Percentiles rank a stretch among this genome's conserved stretches.
These are phyloP conservation scores for Holcopasites calliopsidis DNA, from an alignment of 1,140 invertebrate genomes.

Conservation along the genomic window DNA sequence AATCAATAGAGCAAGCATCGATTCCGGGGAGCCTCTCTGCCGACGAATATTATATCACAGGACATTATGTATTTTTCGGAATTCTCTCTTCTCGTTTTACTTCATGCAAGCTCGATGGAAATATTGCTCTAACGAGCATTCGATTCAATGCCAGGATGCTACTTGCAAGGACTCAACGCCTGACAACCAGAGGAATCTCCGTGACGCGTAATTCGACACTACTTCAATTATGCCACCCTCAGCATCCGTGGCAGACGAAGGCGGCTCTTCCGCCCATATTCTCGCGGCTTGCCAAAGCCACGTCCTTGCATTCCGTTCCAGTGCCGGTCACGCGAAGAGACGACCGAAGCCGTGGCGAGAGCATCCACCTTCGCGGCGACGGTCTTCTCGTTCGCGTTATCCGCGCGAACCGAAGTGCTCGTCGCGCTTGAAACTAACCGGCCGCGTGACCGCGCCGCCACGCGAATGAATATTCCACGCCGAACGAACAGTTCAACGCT, in stretches of 20 bases:
- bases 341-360: background rate
- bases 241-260: conserved; percentile 39
- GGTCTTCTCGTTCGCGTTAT: too few relatives aligned
- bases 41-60: too few relatives aligned
- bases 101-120: too few relatives aligned
- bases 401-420: background rate
- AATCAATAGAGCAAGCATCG: too few relatives aligned
- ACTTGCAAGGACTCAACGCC: too few relatives aligned
- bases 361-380: background rate
- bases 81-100: too few relatives aligned
- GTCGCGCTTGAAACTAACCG: conserved; percentile 15
- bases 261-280: conserved; percentile 53
- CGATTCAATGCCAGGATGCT: too few relatives aligned
- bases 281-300: conserved; percentile 64
- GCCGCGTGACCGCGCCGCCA: background rate
- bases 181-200: too few relatives aligned
- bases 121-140: too few relatives aligned
- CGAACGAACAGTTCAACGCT: conserved; percentile 37
- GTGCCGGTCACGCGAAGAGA: conserved; percentile 30
- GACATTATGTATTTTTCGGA: too few relatives aligned
- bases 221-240: conserved; percentile 63
- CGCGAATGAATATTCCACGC: conserved; percentile 33
- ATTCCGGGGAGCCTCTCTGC: too few relatives aligned
- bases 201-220: background rate
- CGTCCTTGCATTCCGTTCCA: conserved; percentile 63